Percentiles rank a stretch among this genome's conserved stretches.
Conservation (phyloP, 2,888 invertebrate genomes). For the Caenorhabditis macrosperma region DNA sequence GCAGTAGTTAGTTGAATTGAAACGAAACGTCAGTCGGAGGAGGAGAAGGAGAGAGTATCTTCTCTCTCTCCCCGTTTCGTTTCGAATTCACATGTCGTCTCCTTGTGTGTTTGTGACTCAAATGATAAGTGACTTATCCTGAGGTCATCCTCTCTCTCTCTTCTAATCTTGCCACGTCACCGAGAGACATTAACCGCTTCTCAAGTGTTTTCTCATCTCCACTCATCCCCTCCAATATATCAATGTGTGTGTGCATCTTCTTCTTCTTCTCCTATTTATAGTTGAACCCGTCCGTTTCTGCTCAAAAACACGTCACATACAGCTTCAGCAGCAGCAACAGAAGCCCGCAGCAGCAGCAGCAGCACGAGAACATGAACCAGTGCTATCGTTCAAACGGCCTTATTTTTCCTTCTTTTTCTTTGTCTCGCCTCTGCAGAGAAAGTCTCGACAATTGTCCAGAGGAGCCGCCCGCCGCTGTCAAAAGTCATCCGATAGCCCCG, state of each 20-base stretch:
- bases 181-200: no score
- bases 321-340: no score
- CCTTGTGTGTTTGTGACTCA: background rate
- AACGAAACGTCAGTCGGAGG: constrained; percentile 42
- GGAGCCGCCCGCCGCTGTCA: background rate
- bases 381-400: constrained; percentile 3
- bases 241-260: background rate
- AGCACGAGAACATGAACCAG: constrained; percentile 32
- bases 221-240: background rate
- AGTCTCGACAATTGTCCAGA: constrained; percentile 4
- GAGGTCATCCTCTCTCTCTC: background rate
- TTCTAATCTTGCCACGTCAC: background rate
- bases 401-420: constrained; percentile 12
- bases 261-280: constrained; percentile 14
- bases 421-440: constrained; percentile 1
- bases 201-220: background rate
- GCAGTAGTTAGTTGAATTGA: constrained; percentile 16
- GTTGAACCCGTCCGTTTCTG: constrained; percentile 18
- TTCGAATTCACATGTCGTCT: background rate
- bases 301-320: constrained; percentile 40
- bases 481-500: constrained; percentile 32
- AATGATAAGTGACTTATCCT: background rate
- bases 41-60: no score
- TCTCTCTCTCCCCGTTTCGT: background rate
- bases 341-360: no score